Evolutionary conservation across 2,797 vertebrate genomes (phyloP), one percentile per base, ranked within the genome.

Genomic region (Masticophis lateralis): DNA sequence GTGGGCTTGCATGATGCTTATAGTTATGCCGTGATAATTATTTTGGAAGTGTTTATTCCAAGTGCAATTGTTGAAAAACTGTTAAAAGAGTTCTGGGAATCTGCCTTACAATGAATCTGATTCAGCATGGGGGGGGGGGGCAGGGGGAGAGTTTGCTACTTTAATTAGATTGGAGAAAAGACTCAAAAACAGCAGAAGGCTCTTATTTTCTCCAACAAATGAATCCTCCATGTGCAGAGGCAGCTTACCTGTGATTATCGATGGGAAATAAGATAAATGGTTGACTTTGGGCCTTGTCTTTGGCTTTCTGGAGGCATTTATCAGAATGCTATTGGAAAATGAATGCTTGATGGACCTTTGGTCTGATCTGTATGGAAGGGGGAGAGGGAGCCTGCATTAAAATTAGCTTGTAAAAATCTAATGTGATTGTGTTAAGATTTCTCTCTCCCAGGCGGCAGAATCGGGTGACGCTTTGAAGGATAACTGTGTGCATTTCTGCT

Each of bases 401-500:
- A 96, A 92, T 22, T 3, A 94, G 86, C 56, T 69, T 16, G 56
- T 61, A 93, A 94, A 92, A 87, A 59, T 56, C 59, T 94, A 86
- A 93, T 91, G 94, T 87, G 91, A 86, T 83, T 37, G 69, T 91
- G 92, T 92, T 56, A 57, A 89, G 90, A 86, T 86, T 89, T 94
- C 94, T 57, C 53, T 53, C 0, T 0, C n/a, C 88, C 83, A 66
- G 74, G n/a, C 63, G 6, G 53, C 11, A 20, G 90, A 79, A 86
- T 59, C 59, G 92, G 13, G 20, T 4, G 74, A 91, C 60, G 61
- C 93, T 91, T 93, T 94, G 53, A 18, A 1, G 16, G 92, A 32
- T 89, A 93, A 88, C 94, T 28, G 79, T 55, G 87, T 10, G 43
- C 22, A 25, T 91, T 86, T 92, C 2, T 90, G 93, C 95, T 93